phyloP scores from a whole-genome alignment of 2,797 vertebrate genomes.

The Nyctibius grandis region DNA sequence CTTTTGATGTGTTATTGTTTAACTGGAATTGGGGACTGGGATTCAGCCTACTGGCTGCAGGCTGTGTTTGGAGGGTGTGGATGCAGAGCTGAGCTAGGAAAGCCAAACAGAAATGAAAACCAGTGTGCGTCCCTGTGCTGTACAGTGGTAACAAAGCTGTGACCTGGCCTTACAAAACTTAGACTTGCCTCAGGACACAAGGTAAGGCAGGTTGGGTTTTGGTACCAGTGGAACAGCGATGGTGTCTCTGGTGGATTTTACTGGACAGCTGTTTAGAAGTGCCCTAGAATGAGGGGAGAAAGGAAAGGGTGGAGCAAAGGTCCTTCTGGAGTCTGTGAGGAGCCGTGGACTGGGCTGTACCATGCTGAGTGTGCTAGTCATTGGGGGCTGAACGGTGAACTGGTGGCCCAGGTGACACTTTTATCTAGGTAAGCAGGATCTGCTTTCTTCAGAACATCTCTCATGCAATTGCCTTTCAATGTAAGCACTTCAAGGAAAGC shows the following conservation, averaged over 20 bases:
- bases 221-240: neutral
- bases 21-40: neutral
- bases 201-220: neutral
- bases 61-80: neutral
- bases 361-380: neutral
- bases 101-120: neutral
- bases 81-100: neutral
- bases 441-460: neutral
- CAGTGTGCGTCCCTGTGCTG: rapidly evolving
- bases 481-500: neutral
- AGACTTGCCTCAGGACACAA: rapidly evolving
- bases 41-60: neutral
- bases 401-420: neutral
- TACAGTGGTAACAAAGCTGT: neutral
- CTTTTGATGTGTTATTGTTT: neutral
- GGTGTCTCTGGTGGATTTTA: neutral
- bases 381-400: neutral
- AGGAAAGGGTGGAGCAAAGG: neutral
- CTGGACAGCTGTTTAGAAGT: neutral
- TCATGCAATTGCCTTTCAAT: neutral
- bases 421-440: rapidly evolving
- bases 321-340: neutral
- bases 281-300: neutral
- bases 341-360: neutral
- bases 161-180: neutral